These are phyloP conservation scores for Saccostrea echinata DNA, from an alignment of 1,140 invertebrate species.

Conservation along the genomic window DNA sequence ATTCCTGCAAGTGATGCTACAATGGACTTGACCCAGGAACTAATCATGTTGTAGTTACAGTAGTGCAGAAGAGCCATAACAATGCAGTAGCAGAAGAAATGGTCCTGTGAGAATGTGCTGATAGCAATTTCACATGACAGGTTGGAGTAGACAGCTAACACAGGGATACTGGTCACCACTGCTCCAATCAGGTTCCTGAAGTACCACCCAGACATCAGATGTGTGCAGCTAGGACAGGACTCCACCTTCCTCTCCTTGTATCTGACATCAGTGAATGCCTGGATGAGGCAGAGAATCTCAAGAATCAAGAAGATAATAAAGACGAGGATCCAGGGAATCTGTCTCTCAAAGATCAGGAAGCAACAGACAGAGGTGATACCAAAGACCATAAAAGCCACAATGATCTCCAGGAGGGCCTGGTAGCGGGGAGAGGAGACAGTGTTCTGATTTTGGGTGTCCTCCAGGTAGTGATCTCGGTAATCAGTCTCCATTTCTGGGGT, in stretches of 20 bases:
- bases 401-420: slow-evolving; percentile 92
- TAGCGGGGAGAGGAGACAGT: slow-evolving; percentile 92
- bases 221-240: slow-evolving; percentile 57
- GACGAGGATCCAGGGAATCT: slow-evolving; percentile 80
- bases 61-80: slow-evolving; percentile 92
- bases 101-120: slow-evolving; percentile 63
- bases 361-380: slow-evolving; percentile 71
- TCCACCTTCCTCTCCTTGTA: slow-evolving; percentile 52
- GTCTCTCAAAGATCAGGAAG: slow-evolving; percentile 73
- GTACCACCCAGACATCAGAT: slow-evolving; percentile 85
- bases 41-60: slow-evolving; percentile 96
- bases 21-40: slow-evolving; percentile 95
- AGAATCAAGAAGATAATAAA: slow-evolving; percentile 78
- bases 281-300: slow-evolving; percentile 75
- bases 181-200: slow-evolving; percentile 93
- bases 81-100: slow-evolving; percentile 84
- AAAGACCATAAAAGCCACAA: slow-evolving; percentile 87
- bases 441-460: slow-evolving; percentile 80
- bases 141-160: slow-evolving; percentile 90
- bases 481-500: slow-evolving; percentile 90
- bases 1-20: slow-evolving; percentile 88
- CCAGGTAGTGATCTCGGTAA: slow-evolving; percentile 91
- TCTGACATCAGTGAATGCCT: slow-evolving; percentile 65
- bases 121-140: slow-evolving; percentile 82
- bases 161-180: slow-evolving; percentile 90